These are phyloP conservation scores for Cardiocondyla obscurior DNA, from an alignment of 1,140 invertebrate species.

Conservation along the genomic window DNA sequence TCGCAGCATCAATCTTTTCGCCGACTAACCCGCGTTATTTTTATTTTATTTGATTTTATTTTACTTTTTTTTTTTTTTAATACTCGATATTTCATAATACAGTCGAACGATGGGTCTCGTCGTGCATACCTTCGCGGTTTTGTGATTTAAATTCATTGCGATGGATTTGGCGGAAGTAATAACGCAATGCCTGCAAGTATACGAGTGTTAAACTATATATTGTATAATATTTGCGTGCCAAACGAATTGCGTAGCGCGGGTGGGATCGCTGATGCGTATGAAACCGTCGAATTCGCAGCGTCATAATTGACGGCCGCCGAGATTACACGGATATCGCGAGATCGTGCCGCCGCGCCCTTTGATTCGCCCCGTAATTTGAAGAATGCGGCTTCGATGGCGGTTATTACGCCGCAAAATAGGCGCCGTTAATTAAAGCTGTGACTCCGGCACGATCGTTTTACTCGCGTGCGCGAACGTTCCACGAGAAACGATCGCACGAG, in stretches of 20 bases:
- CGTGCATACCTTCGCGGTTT: background rate
- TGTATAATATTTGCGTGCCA: background rate
- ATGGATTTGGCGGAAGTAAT: background rate
- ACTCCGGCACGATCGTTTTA: constrained; percentile 1
- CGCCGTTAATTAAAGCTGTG: constrained; percentile 33
- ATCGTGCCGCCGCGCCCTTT: background rate
- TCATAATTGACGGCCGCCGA: constrained; percentile 18
- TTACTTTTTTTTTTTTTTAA: no score
- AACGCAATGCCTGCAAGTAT: background rate
- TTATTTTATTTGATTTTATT: no score
- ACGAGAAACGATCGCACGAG: background rate
- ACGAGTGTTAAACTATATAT: background rate
- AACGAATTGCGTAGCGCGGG: background rate
- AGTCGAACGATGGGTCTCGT: background rate
- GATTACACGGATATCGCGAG: background rate
- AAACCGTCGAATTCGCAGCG: background rate
- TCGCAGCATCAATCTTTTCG: background rate
- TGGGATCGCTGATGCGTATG: background rate
- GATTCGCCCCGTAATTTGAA: constrained; percentile 34
- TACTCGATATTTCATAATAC: background rate
- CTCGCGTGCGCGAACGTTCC: background rate
- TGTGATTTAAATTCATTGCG: background rate
- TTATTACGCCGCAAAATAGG: constrained; percentile 2
- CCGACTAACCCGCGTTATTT: background rate
- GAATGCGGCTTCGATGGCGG: constrained; percentile 4